A percentile compares a stretch with the other conserved stretches of the same genome.
phyloP scores from a whole-genome alignment of 1,140 invertebrate genomes.

The Capitella teleta region DNA sequence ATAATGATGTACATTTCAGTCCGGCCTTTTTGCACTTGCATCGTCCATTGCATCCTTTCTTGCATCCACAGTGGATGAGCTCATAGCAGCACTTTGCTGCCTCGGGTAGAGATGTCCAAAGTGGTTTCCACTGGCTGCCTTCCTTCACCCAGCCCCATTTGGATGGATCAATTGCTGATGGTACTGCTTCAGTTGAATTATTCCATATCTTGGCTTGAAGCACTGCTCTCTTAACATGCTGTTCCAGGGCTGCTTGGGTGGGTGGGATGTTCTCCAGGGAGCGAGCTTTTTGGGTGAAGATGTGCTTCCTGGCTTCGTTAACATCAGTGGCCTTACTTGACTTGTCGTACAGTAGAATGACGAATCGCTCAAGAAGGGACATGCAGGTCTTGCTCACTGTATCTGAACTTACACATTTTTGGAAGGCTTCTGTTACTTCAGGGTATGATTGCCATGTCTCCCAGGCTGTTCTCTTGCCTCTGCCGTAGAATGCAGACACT shows the following conservation, averaged over 20 bases:
- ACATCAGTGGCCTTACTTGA: constrained; percentile 7
- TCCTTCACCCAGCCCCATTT: background rate
- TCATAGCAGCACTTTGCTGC: background rate
- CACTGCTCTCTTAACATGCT: background rate
- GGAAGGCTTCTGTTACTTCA: constrained; percentile 16
- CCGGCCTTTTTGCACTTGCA: background rate
- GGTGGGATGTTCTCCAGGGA: no score
- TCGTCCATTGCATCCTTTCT: background rate
- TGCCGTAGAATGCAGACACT: constrained; percentile 16
- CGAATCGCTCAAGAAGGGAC: constrained; percentile 13
- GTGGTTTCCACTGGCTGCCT: background rate
- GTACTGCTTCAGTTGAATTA: background rate
- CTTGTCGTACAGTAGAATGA: constrained; percentile 15
- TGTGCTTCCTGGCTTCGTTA: constrained; percentile 12
- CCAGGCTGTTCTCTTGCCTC: constrained; percentile 19
- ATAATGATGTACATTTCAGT: background rate
- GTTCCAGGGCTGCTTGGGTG: no score
- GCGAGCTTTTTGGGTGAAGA: constrained; percentile 1
- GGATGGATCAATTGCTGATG: background rate
- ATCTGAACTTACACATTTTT: constrained; percentile 4
- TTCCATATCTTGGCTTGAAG: background rate
- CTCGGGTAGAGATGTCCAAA: background rate
- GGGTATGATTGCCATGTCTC: constrained; percentile 16
- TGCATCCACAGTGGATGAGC: background rate
- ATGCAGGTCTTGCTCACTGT: background rate